Percentiles rank a stretch among this genome's conserved stretches.
Evolutionary conservation across 2,888 invertebrate genomes (phyloP).

Genomic region (Papilio protenor): DNA sequence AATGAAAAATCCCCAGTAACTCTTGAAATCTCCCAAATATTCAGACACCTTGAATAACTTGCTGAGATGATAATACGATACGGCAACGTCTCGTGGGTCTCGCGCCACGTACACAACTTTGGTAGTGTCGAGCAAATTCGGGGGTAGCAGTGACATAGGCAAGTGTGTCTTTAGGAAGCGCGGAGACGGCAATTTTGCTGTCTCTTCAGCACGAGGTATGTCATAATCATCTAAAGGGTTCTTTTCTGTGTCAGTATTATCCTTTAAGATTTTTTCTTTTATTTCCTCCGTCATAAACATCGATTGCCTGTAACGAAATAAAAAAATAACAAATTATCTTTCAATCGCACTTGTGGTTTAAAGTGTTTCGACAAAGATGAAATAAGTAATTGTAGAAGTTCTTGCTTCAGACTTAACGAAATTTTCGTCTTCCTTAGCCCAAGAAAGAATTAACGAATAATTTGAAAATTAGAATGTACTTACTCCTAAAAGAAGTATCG

Average conservation of each 20-base stretch:
- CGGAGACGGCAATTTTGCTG: conserved; percentile 51
- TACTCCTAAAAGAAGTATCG: conserved; percentile 44
- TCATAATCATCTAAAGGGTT: not conserved
- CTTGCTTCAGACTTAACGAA: not conserved
- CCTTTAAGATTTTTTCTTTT: conserved; percentile 7
- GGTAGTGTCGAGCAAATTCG: conserved; percentile 74
- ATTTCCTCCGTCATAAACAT: conserved; percentile 24
- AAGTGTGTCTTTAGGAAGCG: conserved; percentile 83
- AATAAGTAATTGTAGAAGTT: no score
- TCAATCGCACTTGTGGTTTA: no score
- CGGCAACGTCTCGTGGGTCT: conserved; percentile 91
- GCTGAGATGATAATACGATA: conserved; percentile 85
- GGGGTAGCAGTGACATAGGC: conserved; percentile 87
- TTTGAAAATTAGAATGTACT: conserved; percentile 85
- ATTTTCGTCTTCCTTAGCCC: not conserved
- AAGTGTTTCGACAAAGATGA: no score
- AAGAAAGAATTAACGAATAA: not conserved
- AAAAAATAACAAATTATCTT: no score
- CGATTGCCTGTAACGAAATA: conserved; percentile 25
- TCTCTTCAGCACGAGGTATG: conserved; percentile 1
- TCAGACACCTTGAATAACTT: conserved; percentile 75
- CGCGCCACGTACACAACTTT: conserved; percentile 89
- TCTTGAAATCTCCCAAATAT: conserved; percentile 84
- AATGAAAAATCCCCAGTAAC: conserved; percentile 86
- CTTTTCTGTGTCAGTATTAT: conserved; percentile 7